phyloP scores from a whole-genome alignment of 2,888 invertebrate genomes.

The Didymodactylos carnosus region DNA sequence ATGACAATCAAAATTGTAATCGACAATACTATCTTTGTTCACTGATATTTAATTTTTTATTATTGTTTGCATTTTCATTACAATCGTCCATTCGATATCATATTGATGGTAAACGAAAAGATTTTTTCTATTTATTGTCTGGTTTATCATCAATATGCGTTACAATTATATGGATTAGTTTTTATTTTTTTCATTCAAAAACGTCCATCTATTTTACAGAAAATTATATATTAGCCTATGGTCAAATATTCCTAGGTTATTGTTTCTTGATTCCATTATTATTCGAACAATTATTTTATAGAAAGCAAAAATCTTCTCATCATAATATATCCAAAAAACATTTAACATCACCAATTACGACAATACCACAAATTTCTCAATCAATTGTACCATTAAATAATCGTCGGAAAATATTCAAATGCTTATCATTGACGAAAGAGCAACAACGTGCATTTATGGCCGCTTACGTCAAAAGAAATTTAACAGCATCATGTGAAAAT shows the following conservation, averaged over 20 bases:
- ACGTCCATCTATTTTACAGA: not conserved
- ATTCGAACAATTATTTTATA: not conserved
- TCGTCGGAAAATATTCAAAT: not conserved
- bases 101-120: not conserved
- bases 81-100: not conserved
- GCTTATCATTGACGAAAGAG: not conserved
- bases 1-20: not conserved
- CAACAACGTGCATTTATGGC: not conserved
- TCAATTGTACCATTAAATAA: no score
- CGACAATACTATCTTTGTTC: not conserved
- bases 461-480: not conserved
- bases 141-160: not conserved
- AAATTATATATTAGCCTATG: not conserved
- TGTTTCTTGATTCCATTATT: not conserved
- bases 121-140: not conserved
- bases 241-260: not conserved
- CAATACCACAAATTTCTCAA: no score
- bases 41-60: not conserved
- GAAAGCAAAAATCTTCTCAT: not conserved
- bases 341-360: no score
- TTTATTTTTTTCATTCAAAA: not conserved
- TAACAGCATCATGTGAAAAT: not conserved
- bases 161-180: not conserved
- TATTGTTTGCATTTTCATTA: not conserved
- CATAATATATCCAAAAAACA: no score